phyloP scores from a whole-genome alignment of 2,113 vertebrate genomes.

The Pica pica region DNA sequence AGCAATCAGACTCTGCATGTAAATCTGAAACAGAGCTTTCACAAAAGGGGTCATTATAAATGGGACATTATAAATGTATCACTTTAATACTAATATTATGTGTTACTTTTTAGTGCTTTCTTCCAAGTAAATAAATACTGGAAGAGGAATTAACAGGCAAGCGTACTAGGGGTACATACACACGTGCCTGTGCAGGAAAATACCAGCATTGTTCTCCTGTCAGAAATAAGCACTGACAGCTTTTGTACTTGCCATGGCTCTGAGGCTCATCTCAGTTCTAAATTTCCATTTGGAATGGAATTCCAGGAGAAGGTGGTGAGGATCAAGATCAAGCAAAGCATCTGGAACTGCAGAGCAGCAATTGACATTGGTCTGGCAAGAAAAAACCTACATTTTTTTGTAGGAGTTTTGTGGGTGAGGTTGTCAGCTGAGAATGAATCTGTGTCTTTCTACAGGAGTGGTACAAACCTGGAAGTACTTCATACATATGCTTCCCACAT shows the following conservation, averaged over 20 bases:
- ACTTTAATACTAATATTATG: not conserved
- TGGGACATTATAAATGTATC: not conserved
- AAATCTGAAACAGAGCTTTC: not conserved
- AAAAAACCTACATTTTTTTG: not conserved
- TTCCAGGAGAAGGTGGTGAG: not conserved
- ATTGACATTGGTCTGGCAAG: not conserved
- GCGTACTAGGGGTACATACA: not conserved
- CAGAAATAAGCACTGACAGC: not conserved
- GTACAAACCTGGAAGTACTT: not conserved
- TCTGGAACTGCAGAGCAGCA: not conserved
- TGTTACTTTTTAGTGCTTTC: not conserved
- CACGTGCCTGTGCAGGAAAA: not conserved
- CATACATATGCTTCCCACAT: not conserved
- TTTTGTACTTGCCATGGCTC: not conserved
- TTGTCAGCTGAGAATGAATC: slow-evolving; percentile 1
- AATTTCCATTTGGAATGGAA: not conserved
- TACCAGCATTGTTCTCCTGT: not conserved
- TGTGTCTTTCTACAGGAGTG: not conserved
- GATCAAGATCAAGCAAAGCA: not conserved
- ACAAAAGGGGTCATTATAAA: not conserved
- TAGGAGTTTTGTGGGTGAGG: not conserved
- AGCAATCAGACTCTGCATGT: not conserved
- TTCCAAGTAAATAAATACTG: not conserved
- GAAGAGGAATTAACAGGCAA: not conserved
- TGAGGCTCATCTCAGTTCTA: not conserved